phyloP scores from a whole-genome alignment of 2,797 vertebrate species.

The Oceanodroma leucorhoa region DNA sequence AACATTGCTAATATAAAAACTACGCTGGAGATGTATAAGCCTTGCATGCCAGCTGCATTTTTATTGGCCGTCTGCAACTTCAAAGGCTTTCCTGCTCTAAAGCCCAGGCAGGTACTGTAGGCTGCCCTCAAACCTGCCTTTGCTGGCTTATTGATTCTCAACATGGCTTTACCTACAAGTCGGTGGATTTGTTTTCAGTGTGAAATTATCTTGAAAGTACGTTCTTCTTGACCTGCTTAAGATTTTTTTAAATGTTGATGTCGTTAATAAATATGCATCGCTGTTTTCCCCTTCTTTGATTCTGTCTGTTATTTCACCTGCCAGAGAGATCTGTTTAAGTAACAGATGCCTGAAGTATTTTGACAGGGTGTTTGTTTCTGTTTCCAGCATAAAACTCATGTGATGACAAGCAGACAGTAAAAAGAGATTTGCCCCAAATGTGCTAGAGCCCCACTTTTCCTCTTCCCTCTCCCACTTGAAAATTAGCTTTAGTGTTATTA shows the following conservation, averaged over 20 bases:
- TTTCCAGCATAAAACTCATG: constrained; percentile 41
- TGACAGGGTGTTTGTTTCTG: constrained; percentile 55
- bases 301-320: constrained; percentile 36
- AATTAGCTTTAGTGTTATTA: constrained; percentile 32
- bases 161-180: constrained; percentile 56
- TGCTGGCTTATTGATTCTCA: constrained; percentile 73
- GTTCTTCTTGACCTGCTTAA: background rate
- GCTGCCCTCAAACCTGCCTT: constrained; percentile 42
- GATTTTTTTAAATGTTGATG: background rate
- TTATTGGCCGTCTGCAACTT: constrained; percentile 80
- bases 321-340: constrained; percentile 2
- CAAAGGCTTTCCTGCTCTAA: constrained; percentile 76
- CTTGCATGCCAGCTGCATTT: constrained; percentile 75
- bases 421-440: constrained; percentile 52
- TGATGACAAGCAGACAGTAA: constrained; percentile 57
- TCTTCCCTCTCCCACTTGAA: background rate
- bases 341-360: constrained; percentile 50
- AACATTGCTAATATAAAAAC: constrained; percentile 35
- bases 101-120: constrained; percentile 62
- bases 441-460: background rate
- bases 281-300: background rate
- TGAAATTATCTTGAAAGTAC: constrained; percentile 28
- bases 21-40: constrained; percentile 6
- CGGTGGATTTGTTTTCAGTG: constrained; percentile 19
- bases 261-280: background rate